Evolutionary conservation across 2,888 invertebrate species (phyloP).

Genomic region (Hirtodrosophila confusa): DNA sequence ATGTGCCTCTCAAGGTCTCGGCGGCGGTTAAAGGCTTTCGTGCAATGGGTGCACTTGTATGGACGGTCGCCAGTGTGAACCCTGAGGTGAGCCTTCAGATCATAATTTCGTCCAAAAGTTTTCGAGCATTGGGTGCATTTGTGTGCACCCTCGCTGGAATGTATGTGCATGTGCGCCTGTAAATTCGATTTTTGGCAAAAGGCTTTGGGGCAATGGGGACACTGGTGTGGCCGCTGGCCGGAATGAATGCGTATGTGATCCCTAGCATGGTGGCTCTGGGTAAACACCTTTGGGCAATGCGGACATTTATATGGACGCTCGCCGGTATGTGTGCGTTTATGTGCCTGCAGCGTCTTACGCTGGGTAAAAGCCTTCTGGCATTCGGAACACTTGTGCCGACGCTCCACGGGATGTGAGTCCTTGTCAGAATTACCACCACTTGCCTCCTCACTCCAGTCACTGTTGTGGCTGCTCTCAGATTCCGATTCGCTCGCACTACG

Average conservation of each 20-base stretch:
- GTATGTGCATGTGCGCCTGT: slow-evolving; percentile 18
- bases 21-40: slow-evolving; percentile 16
- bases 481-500: not conserved
- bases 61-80: slow-evolving; percentile 20
- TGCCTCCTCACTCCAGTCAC: slow-evolving; percentile 1
- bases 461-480: not conserved
- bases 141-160: not conserved
- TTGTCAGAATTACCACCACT: not conserved
- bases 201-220: slow-evolving; percentile 26
- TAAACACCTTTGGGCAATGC: slow-evolving; percentile 21
- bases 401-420: not conserved
- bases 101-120: slow-evolving; percentile 19
- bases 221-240: slow-evolving; percentile 26
- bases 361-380: slow-evolving; percentile 17
- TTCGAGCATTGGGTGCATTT: slow-evolving; percentile 27
- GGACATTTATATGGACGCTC: slow-evolving; percentile 28
- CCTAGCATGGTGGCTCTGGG: slow-evolving; percentile 12
- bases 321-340: slow-evolving; percentile 25
- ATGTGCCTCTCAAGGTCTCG: slow-evolving; percentile 17
- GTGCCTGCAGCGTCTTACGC: not conserved
- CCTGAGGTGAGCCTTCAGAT: slow-evolving; percentile 16
- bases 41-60: slow-evolving; percentile 16
- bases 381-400: slow-evolving; percentile 11
- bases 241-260: slow-evolving; percentile 18
- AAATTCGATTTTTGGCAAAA: slow-evolving; percentile 23